Evolutionary conservation across 2,113 vertebrate genomes (phyloP).

Genomic region (Chaetodon trifascialis): DNA sequence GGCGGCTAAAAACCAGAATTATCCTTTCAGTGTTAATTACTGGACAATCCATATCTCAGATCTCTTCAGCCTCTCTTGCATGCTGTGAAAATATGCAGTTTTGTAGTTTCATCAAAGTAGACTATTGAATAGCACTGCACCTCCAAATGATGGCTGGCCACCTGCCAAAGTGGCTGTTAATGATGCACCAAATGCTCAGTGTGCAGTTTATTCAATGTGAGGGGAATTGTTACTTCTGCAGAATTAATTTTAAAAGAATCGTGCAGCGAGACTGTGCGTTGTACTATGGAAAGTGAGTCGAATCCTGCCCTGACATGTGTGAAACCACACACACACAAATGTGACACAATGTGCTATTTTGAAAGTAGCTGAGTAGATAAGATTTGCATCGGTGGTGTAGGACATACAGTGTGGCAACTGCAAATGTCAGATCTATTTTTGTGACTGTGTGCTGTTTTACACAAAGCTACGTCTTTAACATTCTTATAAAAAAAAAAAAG

Average conservation of each 20-base stretch:
- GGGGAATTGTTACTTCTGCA: not conserved
- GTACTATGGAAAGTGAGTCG: conserved; percentile 8
- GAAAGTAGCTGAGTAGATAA: conserved; percentile 47
- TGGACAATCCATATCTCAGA: not conserved
- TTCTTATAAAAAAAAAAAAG: not conserved
- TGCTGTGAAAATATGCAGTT: not conserved
- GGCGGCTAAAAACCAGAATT: not conserved
- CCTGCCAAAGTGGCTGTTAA: not conserved
- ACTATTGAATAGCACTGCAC: not conserved
- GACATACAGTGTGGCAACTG: conserved; percentile 10
- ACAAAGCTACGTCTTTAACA: not conserved
- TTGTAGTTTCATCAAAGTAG: not conserved
- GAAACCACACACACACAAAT: conserved; percentile 25
- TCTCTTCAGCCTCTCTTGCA: not conserved
- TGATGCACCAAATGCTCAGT: not conserved
- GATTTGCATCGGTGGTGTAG: conserved; percentile 31
- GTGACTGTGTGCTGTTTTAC: conserved; percentile 20
- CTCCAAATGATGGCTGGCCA: not conserved
- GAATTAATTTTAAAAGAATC: not conserved
- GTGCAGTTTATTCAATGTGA: not conserved
- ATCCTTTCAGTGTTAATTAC: not conserved
- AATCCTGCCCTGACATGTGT: conserved; percentile 17
- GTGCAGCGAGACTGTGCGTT: not conserved
- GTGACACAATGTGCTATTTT: conserved; percentile 50
- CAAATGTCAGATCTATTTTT: conserved; percentile 50